Evolutionary conservation across 2,888 invertebrate species (phyloP).

Genomic region (Apocheima hispidaria): DNA sequence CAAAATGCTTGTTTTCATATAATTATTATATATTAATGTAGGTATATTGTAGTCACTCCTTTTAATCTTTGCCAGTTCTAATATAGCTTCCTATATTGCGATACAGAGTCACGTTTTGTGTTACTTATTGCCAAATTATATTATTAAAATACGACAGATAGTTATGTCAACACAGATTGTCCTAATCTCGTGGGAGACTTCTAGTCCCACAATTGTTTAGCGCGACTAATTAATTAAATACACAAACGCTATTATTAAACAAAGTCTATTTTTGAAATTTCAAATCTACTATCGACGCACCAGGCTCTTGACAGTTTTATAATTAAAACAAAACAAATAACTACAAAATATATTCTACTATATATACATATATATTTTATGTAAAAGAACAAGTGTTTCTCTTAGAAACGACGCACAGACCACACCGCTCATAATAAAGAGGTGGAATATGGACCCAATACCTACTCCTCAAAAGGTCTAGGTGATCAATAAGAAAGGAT

Average conservation of each 20-base stretch:
- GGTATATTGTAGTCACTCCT: too few species aligned
- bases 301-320: background rate
- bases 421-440: too few species aligned
- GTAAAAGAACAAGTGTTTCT: too few species aligned
- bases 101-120: conserved; percentile 43
- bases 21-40: background rate
- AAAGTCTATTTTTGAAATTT: conserved; percentile 13
- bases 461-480: too few species aligned
- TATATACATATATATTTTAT: background rate
- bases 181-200: conserved; percentile 57
- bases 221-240: conserved; percentile 44
- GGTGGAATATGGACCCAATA: too few species aligned
- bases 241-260: conserved; percentile 41
- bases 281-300: background rate
- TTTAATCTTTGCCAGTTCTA: background rate
- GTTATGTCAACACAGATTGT: conserved; percentile 60
- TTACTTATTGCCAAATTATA: conserved; percentile 51
- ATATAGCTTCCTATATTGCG: conserved; percentile 39
- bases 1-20: too few species aligned
- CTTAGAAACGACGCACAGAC: too few species aligned
- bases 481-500: too few species aligned
- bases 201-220: conserved; percentile 67
- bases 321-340: background rate
- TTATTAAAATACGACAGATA: conserved; percentile 59
- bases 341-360: background rate